Evolutionary conservation across 2,888 invertebrate genomes (phyloP).

Genomic region (Rutpela maculata): DNA sequence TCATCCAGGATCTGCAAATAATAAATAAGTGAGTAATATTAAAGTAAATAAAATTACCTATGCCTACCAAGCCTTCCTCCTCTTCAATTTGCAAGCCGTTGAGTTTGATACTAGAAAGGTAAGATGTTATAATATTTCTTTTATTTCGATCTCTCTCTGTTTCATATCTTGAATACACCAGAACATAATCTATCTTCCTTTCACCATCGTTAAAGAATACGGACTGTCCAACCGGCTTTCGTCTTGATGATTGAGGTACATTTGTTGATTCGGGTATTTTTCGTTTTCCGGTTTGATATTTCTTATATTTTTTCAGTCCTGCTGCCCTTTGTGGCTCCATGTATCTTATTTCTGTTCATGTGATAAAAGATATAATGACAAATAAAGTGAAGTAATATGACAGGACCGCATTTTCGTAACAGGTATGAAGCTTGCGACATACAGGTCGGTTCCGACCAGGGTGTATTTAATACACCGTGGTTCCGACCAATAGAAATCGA

Average conservation of each 20-base stretch:
- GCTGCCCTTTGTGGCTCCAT: neutral
- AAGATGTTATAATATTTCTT: neutral
- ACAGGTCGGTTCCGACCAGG: no score
- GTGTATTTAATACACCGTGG: no score
- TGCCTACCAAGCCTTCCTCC: conserved; percentile 4
- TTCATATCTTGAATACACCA: conserved; percentile 7
- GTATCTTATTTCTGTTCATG: neutral
- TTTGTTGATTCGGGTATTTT: no score
- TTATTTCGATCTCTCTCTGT: neutral
- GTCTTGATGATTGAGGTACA: neutral
- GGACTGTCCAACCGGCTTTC: neutral
- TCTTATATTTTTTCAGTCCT: neutral
- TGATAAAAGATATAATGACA: neutral
- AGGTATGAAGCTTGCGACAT: no score
- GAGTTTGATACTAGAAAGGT: conserved; percentile 10
- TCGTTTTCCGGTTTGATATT: neutral
- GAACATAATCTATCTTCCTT: conserved; percentile 17
- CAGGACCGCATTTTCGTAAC: neutral
- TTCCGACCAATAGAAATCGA: no score
- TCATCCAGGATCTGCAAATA: conserved; percentile 15
- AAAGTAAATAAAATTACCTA: neutral
- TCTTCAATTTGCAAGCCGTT: neutral
- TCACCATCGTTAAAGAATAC: conserved; percentile 7
- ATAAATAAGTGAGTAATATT: no score
- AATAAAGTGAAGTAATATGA: neutral